phyloP scores from a whole-genome alignment of 1,140 invertebrate species.

The Lepidurus arcticus region DNA sequence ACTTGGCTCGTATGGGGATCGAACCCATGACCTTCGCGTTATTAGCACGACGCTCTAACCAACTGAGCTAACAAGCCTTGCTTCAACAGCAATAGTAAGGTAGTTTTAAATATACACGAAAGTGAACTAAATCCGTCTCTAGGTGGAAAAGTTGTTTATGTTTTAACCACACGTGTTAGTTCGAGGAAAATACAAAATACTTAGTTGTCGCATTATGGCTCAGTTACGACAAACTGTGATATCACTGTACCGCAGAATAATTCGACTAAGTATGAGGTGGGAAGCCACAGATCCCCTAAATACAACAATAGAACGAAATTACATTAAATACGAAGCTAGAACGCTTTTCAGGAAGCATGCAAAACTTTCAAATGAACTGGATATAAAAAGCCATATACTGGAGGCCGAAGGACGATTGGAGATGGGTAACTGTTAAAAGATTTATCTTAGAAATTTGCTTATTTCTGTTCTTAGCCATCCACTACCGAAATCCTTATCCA shows the following conservation, averaged over 20 bases:
- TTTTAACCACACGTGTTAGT: not conserved
- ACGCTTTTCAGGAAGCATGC: slow-evolving; percentile 38
- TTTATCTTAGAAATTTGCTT: not conserved
- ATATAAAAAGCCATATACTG: slow-evolving; percentile 37
- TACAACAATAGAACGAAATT: slow-evolving; percentile 36
- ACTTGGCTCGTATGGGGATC: slow-evolving; percentile 4
- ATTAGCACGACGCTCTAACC: slow-evolving; percentile 21
- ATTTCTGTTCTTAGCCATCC: slow-evolving; percentile 36
- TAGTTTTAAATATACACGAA: not conserved
- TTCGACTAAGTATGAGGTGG: slow-evolving; percentile 37
- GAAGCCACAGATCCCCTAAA: slow-evolving; percentile 28
- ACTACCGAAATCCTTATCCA: slow-evolving; percentile 40
- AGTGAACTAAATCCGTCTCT: not conserved
- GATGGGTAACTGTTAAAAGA: slow-evolving; percentile 36
- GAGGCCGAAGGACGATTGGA: slow-evolving; percentile 39
- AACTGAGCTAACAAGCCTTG: slow-evolving; percentile 18
- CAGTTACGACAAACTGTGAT: slow-evolving; percentile 34
- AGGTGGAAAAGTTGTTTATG: not conserved
- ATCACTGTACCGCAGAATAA: slow-evolving; percentile 36
- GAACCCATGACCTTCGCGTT: slow-evolving; percentile 12
- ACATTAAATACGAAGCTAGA: slow-evolving; percentile 38
- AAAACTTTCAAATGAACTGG: slow-evolving; percentile 35
- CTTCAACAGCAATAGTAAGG: not conserved
- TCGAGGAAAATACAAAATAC: not conserved
- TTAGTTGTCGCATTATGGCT: not conserved